Conservation (phyloP, 2,888 invertebrate genomes). For the Platycheirus albimanus region DNA sequence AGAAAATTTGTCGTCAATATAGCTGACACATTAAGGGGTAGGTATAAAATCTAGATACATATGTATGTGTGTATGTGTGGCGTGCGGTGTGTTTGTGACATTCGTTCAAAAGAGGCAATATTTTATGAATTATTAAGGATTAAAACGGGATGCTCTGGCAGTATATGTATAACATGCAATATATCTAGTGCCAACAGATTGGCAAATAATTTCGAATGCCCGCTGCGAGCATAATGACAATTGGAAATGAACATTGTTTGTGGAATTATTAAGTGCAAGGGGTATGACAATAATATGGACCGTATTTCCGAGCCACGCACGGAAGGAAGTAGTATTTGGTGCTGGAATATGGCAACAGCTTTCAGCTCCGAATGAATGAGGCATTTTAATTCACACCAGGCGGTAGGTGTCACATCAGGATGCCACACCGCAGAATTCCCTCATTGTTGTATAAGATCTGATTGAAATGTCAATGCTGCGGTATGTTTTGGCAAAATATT, state of each 20-base stretch:
- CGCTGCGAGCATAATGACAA: constrained; percentile 63
- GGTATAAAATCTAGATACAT: too few species aligned
- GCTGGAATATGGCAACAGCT: constrained; percentile 31
- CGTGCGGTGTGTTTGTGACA: constrained; percentile 24
- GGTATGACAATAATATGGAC: constrained; percentile 36
- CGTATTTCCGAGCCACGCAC: constrained; percentile 41
- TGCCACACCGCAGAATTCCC: constrained; percentile 50
- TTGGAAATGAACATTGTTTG: constrained; percentile 69
- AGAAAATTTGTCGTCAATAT: constrained; percentile 57
- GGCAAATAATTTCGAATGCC: constrained; percentile 57
- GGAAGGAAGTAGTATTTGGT: constrained; percentile 56
- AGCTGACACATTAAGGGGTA: too few species aligned
- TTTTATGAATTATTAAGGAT: constrained; percentile 22
- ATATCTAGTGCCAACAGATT: constrained; percentile 52
- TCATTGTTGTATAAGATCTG: constrained; percentile 17
- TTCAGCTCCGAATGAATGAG: constrained; percentile 39
- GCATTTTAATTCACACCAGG: constrained; percentile 66
- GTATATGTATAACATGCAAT: constrained; percentile 52
- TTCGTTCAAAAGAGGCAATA: constrained; percentile 15
- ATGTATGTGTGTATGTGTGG: too few species aligned
- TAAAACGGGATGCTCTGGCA: constrained; percentile 46
- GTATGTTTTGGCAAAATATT: constrained; percentile 28
- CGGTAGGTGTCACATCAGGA: constrained; percentile 60
- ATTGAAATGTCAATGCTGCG: constrained; percentile 51
- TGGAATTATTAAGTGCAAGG: constrained; percentile 56